These are phyloP conservation scores for Neodontobutis hainanensis DNA, from an alignment of 2,113 vertebrate species.

Conservation along the genomic window DNA sequence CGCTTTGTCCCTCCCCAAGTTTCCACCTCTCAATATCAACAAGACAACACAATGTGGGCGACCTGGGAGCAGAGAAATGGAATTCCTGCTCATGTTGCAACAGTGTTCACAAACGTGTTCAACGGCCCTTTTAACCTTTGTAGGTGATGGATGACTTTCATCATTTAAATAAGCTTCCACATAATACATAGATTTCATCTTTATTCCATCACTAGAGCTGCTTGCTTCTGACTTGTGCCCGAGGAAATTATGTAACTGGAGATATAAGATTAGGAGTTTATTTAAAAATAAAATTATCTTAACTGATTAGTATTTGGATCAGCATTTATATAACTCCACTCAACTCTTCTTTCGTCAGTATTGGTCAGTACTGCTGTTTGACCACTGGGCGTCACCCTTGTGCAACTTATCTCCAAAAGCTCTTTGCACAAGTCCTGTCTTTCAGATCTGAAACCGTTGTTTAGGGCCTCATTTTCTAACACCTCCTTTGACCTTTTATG, in stretches of 20 bases:
- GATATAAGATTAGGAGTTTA: too few species aligned
- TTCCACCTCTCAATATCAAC: conserved; percentile 79
- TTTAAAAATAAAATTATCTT: too few species aligned
- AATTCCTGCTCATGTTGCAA: conserved; percentile 82
- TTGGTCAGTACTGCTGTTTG: accelerated
- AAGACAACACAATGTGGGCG: conserved; percentile 75
- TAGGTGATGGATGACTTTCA: conserved; percentile 25
- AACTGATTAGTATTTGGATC: background rate
- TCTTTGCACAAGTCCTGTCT: background rate
- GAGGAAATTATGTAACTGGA: too few species aligned
- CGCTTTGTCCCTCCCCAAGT: conserved; percentile 69
- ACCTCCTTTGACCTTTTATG: conserved; percentile 7
- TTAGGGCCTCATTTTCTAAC: background rate
- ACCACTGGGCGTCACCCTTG: conserved; percentile 66
- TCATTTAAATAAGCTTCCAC: background rate
- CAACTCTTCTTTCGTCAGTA: background rate
- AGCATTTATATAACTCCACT: too few species aligned
- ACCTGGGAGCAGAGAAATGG: conserved; percentile 65
- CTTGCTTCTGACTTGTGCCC: too few species aligned
- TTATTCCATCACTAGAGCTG: too few species aligned
- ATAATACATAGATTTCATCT: background rate
- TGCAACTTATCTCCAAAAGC: background rate
- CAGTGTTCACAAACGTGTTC: conserved; percentile 69
- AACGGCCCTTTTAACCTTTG: conserved; percentile 41
- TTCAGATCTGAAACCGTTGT: background rate